Percentiles rank a stretch among this genome's conserved stretches.
These are phyloP conservation scores for Aphelinus atriplicis DNA, from an alignment of 1,140 invertebrate species.

Conservation along the genomic window DNA sequence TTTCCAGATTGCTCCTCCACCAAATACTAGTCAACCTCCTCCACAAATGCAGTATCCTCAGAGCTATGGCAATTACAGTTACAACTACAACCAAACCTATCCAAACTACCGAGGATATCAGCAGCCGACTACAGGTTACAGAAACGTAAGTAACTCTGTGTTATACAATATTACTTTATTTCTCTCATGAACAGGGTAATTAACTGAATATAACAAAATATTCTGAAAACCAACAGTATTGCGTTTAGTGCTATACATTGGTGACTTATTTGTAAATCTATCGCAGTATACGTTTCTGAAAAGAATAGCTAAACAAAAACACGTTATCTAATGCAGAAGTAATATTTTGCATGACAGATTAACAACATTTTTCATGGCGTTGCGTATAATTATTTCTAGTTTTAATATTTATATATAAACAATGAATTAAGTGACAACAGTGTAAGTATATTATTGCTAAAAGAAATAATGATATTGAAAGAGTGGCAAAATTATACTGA, in stretches of 20 bases:
- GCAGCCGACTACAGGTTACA: conserved; percentile 54
- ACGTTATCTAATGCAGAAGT: background rate
- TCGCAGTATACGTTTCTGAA: background rate
- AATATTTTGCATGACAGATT: background rate
- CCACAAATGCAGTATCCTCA: conserved; percentile 57
- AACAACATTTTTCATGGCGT: background rate
- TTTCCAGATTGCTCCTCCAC: conserved; percentile 50
- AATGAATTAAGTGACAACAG: conserved; percentile 9
- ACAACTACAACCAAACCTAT: conserved; percentile 57
- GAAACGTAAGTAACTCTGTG: conserved; percentile 58
- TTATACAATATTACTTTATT: background rate
- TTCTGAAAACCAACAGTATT: conserved; percentile 8
- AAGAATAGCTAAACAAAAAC: background rate
- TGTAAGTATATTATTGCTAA: conserved; percentile 30
- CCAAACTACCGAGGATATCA: conserved; percentile 55
- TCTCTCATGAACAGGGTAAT: background rate
- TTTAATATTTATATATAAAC: background rate
- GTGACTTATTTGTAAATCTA: conserved; percentile 21
- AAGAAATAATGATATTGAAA: too few relatives aligned
- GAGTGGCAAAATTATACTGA: background rate
- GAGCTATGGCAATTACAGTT: conserved; percentile 55
- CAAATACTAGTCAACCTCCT: conserved; percentile 60
- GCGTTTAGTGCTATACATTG: conserved; percentile 26
- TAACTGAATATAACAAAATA: conserved; percentile 9
- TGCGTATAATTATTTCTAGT: background rate